Percentiles rank a stretch among this genome's conserved stretches.
These are phyloP conservation scores for Hassar affinis DNA, from an alignment of 2,113 vertebrate species.

Conservation along the genomic window DNA sequence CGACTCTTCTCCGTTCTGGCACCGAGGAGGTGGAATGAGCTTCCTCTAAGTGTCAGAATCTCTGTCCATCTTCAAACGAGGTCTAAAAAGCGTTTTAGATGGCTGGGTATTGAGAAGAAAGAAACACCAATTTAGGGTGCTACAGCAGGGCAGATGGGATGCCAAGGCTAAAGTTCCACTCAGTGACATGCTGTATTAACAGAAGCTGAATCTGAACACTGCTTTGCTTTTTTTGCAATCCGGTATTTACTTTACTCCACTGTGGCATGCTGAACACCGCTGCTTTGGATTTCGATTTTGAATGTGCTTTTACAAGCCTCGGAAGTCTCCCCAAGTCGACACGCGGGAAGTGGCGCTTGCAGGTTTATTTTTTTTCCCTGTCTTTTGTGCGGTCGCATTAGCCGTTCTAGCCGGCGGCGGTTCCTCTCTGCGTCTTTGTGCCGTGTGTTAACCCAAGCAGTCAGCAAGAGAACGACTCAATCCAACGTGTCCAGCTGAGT, in stretches of 20 bases:
- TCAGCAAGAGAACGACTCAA: background rate
- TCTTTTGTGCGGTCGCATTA: background rate
- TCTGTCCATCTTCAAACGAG: no score
- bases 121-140: background rate
- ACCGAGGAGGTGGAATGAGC: no score
- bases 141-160: background rate
- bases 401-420: conserved; percentile 32
- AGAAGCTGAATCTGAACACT: background rate
- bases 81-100: background rate
- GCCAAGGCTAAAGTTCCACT: no score
- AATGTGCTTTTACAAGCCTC: background rate
- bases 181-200: background rate
- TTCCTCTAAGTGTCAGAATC: no score
- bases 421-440: conserved; percentile 19
- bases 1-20: no score
- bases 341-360: background rate
- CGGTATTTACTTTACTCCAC: background rate
- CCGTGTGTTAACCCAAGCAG: conserved; percentile 11
- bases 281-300: background rate
- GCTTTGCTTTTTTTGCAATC: background rate
- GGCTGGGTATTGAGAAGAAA: background rate
- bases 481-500: conserved; percentile 66
- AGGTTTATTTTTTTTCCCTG: background rate
- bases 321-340: background rate
- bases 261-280: background rate